Evolutionary conservation across 2,888 invertebrate genomes (phyloP).

Genomic region (Mystacides longicornis): DNA sequence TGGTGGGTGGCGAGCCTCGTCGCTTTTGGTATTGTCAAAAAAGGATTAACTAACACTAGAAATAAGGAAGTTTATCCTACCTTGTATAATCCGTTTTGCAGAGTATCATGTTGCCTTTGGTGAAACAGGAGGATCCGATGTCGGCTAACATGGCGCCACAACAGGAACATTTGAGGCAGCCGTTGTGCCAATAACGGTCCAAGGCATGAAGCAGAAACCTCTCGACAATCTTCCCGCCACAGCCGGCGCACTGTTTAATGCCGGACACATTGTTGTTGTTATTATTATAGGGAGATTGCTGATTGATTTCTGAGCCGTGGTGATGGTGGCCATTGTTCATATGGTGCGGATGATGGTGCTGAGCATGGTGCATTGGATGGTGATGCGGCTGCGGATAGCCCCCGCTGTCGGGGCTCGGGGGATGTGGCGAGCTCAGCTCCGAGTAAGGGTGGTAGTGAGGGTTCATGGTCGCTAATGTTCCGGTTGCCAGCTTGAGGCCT

Average conservation of each 20-base stretch:
- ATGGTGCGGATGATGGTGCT: conserved; percentile 42
- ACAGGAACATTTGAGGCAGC: conserved; percentile 88
- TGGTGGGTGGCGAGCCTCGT: too few species aligned
- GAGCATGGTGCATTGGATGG: conserved; percentile 39
- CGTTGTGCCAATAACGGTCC: conserved; percentile 94
- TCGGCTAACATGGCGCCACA: conserved; percentile 86
- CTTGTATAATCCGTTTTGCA: conserved; percentile 94
- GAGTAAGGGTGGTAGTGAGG: conserved; percentile 83
- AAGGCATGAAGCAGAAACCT: conserved; percentile 85
- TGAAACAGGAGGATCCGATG: conserved; percentile 86
- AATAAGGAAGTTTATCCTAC: too few species aligned
- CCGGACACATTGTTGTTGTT: conserved; percentile 47
- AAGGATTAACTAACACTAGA: too few species aligned
- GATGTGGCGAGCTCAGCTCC: conserved; percentile 65
- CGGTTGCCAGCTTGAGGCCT: conserved; percentile 82
- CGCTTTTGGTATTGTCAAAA: too few species aligned
- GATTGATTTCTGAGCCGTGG: conserved; percentile 44
- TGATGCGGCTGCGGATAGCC: conserved; percentile 50
- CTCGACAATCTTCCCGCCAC: conserved; percentile 87
- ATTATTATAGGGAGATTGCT: conserved; percentile 40
- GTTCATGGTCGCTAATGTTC: conserved; percentile 80
- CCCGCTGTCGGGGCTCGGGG: conserved; percentile 66
- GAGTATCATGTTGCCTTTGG: conserved; percentile 88
- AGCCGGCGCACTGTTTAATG: conserved; percentile 81
- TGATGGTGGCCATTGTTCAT: conserved; percentile 51